Percentiles rank a stretch among this genome's conserved stretches.
Conservation (phyloP, 2,888 invertebrate species). For the Tetragnatha montana region DNA sequence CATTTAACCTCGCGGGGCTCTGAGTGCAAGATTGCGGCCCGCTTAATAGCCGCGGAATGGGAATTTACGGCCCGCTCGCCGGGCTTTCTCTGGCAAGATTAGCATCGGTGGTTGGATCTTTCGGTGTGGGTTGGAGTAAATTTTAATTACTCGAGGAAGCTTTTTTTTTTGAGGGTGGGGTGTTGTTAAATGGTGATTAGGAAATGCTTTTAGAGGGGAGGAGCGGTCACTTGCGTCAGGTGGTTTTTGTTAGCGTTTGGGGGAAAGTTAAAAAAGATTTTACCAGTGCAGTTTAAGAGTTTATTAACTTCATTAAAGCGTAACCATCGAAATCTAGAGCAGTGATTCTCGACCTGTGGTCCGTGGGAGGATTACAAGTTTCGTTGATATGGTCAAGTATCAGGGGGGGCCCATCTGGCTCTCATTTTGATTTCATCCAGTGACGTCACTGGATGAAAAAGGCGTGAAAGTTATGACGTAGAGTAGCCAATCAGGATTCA, state of each 20-base stretch:
- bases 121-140: background rate
- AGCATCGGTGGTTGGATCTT: background rate
- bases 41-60: conserved; percentile 63
- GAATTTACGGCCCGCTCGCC: conserved; percentile 56
- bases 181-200: background rate
- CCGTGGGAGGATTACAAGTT: no score
- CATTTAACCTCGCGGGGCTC: conserved; percentile 62
- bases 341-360: no score
- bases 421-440: no score
- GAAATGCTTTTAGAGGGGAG: background rate
- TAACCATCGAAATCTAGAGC: no score
- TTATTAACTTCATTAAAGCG: no score
- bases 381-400: no score
- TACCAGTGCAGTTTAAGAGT: no score
- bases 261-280: no score
- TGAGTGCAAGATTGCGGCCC: conserved; percentile 46
- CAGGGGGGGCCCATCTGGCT: no score
- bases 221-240: background rate
- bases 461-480: no score
- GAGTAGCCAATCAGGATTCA: no score
- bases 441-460: no score
- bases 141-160: background rate
- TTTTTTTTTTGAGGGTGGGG: background rate
- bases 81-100: conserved; percentile 4
- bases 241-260: background rate